Evolutionary conservation across 2,797 vertebrate species (phyloP).

Genomic region (Cichlasoma orientale): DNA sequence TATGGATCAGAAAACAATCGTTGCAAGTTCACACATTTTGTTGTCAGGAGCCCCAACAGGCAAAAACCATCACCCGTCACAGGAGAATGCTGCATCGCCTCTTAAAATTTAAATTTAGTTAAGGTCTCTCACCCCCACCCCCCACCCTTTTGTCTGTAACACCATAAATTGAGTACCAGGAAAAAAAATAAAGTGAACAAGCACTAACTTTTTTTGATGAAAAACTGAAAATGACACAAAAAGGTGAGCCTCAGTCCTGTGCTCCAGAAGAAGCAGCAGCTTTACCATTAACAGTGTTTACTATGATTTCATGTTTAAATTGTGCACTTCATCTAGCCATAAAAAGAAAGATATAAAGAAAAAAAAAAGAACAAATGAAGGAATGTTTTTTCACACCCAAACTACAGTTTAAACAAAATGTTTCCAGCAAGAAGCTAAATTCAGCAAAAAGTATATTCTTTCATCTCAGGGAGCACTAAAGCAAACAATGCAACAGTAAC

Average conservation of each 20-base stretch:
- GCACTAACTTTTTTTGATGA: background rate
- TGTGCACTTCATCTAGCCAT: constrained; percentile 26
- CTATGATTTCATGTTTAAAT: constrained; percentile 13
- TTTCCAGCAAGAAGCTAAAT: constrained; percentile 40
- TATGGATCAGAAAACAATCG: constrained; percentile 41
- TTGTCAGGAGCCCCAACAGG: background rate
- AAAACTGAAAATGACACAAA: constrained; percentile 22
- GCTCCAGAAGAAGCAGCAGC: constrained; percentile 3
- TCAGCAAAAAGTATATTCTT: constrained; percentile 41
- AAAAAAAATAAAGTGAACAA: background rate
- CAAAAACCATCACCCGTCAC: constrained; percentile 22
- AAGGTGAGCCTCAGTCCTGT: constrained; percentile 16
- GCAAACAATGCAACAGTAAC: constrained; percentile 39
- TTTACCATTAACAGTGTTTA: constrained; percentile 10
- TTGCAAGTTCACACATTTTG: constrained; percentile 30
- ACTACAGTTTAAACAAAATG: constrained; percentile 34
- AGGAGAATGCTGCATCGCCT: constrained; percentile 15
- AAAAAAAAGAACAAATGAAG: constrained; percentile 35
- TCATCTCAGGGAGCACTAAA: constrained; percentile 14
- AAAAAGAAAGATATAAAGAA: background rate
- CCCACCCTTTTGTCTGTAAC: background rate
- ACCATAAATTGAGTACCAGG: background rate
- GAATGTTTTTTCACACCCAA: constrained; percentile 63
- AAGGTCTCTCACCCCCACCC: too few relatives aligned
- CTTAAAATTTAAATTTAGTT: background rate